A percentile compares a stretch with the other conserved stretches of the same genome.
These are phyloP conservation scores for Diabrotica virgifera DNA, from an alignment of 1,140 invertebrate genomes.

Conservation along the genomic window DNA sequence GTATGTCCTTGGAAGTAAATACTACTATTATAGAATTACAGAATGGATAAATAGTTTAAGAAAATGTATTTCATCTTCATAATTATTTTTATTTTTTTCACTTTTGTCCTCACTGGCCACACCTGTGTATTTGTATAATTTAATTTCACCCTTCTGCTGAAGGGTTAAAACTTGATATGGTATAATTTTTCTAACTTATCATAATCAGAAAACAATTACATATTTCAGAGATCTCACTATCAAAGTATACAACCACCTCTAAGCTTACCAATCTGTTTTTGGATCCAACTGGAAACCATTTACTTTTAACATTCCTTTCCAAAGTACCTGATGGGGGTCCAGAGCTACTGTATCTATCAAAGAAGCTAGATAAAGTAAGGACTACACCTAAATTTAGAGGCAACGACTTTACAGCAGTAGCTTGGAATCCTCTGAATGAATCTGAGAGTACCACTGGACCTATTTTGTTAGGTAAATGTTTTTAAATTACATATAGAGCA, in stretches of 20 bases:
- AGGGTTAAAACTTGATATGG: no score
- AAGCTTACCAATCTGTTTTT: conserved; percentile 73
- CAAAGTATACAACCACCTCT: conserved; percentile 60
- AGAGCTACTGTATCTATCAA: conserved; percentile 77
- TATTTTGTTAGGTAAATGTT: conserved; percentile 74
- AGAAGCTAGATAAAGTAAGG: conserved; percentile 53
- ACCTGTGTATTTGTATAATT: no score
- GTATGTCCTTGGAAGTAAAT: no score
- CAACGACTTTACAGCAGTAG: conserved; percentile 86
- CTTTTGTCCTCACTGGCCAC: no score
- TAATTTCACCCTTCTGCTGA: no score
- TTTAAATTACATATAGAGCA: not conserved
- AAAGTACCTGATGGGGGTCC: conserved; percentile 61
- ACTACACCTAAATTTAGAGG: conserved; percentile 61
- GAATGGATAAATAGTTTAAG: no score
- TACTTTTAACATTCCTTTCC: conserved; percentile 71
- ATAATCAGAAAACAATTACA: not conserved
- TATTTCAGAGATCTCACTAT: conserved; percentile 57
- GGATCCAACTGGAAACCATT: conserved; percentile 83
- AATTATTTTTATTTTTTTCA: no score
- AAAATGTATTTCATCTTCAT: not conserved
- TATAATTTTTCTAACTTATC: not conserved
- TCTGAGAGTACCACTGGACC: conserved; percentile 70
- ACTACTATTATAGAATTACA: no score
- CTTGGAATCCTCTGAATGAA: conserved; percentile 79